Percentiles rank a stretch among this genome's conserved stretches.
phyloP scores from a whole-genome alignment of 2,888 invertebrate genomes.

The Fragum sueziense region DNA sequence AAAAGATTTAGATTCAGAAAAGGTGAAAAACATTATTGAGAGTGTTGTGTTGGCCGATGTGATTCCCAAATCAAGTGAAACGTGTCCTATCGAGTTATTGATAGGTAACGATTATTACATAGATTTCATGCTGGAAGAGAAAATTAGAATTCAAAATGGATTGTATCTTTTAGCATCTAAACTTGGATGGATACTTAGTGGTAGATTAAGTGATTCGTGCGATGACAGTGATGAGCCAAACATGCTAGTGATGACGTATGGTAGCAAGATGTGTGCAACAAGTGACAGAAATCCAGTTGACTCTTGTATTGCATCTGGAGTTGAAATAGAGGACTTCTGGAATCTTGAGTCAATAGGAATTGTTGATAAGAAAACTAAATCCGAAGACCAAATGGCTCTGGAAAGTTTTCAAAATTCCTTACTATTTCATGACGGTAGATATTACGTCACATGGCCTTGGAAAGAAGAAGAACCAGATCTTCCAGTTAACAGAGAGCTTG shows the following conservation, averaged over 20 bases:
- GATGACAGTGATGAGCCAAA: neutral
- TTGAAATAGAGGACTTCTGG: constrained; percentile 34
- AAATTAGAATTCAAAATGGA: constrained; percentile 27
- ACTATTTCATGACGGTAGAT: constrained; percentile 26
- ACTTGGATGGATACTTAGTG: constrained; percentile 38
- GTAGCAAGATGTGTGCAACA: neutral
- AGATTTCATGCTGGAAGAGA: constrained; percentile 23
- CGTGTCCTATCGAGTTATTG: constrained; percentile 2
- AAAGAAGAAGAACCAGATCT: constrained; percentile 15
- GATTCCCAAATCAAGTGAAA: constrained; percentile 21
- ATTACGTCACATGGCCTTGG: constrained; percentile 42
- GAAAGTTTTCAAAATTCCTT: constrained; percentile 25
- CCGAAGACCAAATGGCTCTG: constrained; percentile 23
- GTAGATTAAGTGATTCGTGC: constrained; percentile 20
- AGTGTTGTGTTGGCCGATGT: constrained; percentile 22
- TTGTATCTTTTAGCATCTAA: constrained; percentile 30
- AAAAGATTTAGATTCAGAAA: neutral
- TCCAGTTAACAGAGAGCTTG: constrained; percentile 31
- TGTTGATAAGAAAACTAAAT: neutral
- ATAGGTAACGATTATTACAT: constrained; percentile 35
- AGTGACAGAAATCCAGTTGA: constrained; percentile 22
- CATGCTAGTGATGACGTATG: constrained; percentile 30
- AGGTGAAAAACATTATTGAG: constrained; percentile 6
- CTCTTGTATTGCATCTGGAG: neutral
- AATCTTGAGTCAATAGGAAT: constrained; percentile 36